Evolutionary conservation across 2,113 vertebrate species (phyloP).

Genomic region (Fulmarus glacialis): DNA sequence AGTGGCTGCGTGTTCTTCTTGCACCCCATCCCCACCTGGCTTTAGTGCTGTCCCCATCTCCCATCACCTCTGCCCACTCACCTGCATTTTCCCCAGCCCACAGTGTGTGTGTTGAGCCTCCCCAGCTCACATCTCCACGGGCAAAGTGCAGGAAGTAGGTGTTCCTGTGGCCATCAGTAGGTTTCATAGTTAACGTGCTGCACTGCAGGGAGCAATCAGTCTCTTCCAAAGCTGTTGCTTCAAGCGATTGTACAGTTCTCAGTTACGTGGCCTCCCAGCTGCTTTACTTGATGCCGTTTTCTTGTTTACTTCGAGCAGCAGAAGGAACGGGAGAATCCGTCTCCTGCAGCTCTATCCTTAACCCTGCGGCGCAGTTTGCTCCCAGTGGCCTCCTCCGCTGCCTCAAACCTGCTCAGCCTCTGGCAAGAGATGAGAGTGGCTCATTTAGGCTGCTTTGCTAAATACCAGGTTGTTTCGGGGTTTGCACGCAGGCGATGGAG

Average conservation of each 20-base stretch:
- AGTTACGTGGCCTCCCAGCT: neutral
- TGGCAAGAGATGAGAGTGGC: neutral
- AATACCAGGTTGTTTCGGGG: neutral
- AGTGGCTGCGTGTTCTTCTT: neutral
- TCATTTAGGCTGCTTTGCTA: neutral
- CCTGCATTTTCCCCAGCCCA: fast-evolving
- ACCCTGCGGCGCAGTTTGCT: fast-evolving
- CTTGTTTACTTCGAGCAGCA: neutral
- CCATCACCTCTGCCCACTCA: fast-evolving
- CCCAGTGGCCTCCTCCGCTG: fast-evolving
- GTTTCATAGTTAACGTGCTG: neutral
- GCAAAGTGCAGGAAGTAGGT: neutral
- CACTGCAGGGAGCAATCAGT: fast-evolving
- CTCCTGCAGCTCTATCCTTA: neutral
- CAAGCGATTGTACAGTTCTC: too few relatives aligned
- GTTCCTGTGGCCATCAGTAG: neutral
- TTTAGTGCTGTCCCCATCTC: neutral
- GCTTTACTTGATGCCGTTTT: neutral
- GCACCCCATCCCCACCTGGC: neutral
- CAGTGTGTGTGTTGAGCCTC: neutral
- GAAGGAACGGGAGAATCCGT: neutral
- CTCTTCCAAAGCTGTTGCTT: neutral
- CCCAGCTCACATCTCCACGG: neutral
- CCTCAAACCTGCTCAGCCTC: neutral
- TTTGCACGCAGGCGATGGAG: fast-evolving